These are phyloP conservation scores for Pseudopleuronectes americanus DNA, from an alignment of 2,797 vertebrate species.

Conservation along the genomic window DNA sequence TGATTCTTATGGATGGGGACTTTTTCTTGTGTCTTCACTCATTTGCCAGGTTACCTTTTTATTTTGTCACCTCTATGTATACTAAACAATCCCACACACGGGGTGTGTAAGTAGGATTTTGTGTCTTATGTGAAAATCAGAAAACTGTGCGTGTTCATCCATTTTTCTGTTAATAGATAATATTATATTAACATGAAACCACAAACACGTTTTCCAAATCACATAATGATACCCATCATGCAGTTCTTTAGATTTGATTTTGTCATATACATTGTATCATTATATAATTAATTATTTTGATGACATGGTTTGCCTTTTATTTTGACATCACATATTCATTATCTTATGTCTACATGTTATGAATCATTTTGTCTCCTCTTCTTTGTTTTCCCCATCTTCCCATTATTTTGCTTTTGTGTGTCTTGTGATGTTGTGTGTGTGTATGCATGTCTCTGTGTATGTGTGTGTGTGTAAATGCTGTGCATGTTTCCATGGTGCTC, in stretches of 20 bases:
- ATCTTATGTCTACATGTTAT: constrained; percentile 54
- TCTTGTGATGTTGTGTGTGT: constrained; percentile 13
- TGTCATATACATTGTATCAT: background rate
- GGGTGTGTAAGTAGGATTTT: background rate
- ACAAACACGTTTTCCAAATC: constrained; percentile 14
- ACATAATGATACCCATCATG: constrained; percentile 7
- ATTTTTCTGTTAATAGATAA: constrained; percentile 16
- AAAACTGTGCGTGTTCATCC: background rate
- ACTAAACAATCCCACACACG: background rate
- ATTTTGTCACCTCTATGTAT: background rate
- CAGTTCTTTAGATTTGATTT: constrained; percentile 17
- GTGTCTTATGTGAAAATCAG: background rate
- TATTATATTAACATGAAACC: constrained; percentile 10
- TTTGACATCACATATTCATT: constrained; percentile 54
- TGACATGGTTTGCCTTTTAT: constrained; percentile 43
- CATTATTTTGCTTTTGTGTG: constrained; percentile 45
- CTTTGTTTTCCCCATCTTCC: constrained; percentile 42
- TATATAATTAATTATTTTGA: constrained; percentile 30
- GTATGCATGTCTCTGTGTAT: constrained; percentile 29
- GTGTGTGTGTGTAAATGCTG: constrained; percentile 42
- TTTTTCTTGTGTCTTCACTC: background rate
- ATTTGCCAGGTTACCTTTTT: background rate
- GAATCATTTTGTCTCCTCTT: constrained; percentile 57
- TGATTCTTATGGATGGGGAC: background rate
- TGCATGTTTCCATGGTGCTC: constrained; percentile 55